Conservation (phyloP, 2,888 invertebrate species). For the Aspidiotus rigidus region DNA sequence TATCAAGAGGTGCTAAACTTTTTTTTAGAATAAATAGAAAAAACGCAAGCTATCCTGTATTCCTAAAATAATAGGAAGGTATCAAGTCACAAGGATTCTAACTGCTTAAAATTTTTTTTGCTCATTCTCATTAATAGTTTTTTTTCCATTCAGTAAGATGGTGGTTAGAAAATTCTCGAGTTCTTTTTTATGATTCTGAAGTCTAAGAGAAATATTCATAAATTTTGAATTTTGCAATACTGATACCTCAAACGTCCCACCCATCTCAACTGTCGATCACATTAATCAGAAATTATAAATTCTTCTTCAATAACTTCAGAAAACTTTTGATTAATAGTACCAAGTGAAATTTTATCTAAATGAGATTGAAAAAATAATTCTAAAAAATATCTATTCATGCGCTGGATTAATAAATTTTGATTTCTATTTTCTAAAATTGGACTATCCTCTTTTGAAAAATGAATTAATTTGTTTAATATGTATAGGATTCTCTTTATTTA, state of each 20-base stretch:
- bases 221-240: slow-evolving; percentile 8
- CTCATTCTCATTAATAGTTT: no score
- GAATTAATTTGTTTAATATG: neutral
- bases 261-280: slow-evolving; percentile 17
- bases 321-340: slow-evolving; percentile 21
- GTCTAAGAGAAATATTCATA: neutral
- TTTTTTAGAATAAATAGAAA: no score
- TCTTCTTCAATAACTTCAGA: slow-evolving; percentile 20
- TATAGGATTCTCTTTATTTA: slow-evolving; percentile 4
- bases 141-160: neutral
- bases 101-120: neutral
- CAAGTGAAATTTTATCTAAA: slow-evolving; percentile 11
- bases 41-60: no score
- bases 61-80: no score
- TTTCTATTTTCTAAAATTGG: slow-evolving; percentile 10
- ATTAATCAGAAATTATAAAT: slow-evolving; percentile 15
- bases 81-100: neutral
- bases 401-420: slow-evolving; percentile 16
- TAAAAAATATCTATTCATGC: slow-evolving; percentile 13
- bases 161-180: slow-evolving; percentile 9
- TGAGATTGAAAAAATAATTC: slow-evolving; percentile 18
- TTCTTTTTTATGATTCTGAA: slow-evolving; percentile 4
- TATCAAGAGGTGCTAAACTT: no score
- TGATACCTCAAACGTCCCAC: slow-evolving; percentile 18
- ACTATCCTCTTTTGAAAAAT: slow-evolving; percentile 7